Evolutionary conservation across 2,888 invertebrate genomes (phyloP).

Genomic region (Electrophaes corylata): DNA sequence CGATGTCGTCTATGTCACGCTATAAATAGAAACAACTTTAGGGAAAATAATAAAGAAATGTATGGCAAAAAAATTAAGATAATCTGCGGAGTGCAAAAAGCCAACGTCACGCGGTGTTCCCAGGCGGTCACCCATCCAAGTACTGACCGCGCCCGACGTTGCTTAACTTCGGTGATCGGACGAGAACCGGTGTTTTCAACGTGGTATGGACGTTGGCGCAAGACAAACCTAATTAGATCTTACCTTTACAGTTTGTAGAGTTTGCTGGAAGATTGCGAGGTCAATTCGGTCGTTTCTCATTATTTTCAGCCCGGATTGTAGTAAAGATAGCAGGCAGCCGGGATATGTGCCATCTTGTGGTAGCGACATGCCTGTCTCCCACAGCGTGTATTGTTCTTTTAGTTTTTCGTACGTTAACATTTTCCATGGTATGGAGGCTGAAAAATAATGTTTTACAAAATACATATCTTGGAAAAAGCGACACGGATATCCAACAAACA

Average conservation of each 20-base stretch:
- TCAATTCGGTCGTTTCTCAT: constrained; percentile 56
- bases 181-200: constrained; percentile 79
- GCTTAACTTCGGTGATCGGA: constrained; percentile 82
- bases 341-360: constrained; percentile 74
- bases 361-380: constrained; percentile 62
- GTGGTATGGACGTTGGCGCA: constrained; percentile 68
- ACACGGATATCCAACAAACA: too few relatives aligned
- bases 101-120: constrained; percentile 73
- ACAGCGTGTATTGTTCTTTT: constrained; percentile 65
- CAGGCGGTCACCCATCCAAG: constrained; percentile 81
- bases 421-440: constrained; percentile 73
- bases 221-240: neutral
- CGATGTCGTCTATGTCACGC: constrained; percentile 66
- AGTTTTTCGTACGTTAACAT: constrained; percentile 63
- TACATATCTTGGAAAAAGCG: neutral
- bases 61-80: neutral
- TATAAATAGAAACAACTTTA: constrained; percentile 44
- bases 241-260: constrained; percentile 67
- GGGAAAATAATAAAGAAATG: constrained; percentile 10
- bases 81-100: constrained; percentile 60
- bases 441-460: constrained; percentile 2
- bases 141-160: constrained; percentile 79
- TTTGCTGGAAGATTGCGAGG: constrained; percentile 55
- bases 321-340: constrained; percentile 62
- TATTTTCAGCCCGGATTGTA: constrained; percentile 63